Evolutionary conservation across 1,140 invertebrate genomes (phyloP), one percentile per base, ranked within the genome.

Genomic region (Intoshia linei): DNA sequence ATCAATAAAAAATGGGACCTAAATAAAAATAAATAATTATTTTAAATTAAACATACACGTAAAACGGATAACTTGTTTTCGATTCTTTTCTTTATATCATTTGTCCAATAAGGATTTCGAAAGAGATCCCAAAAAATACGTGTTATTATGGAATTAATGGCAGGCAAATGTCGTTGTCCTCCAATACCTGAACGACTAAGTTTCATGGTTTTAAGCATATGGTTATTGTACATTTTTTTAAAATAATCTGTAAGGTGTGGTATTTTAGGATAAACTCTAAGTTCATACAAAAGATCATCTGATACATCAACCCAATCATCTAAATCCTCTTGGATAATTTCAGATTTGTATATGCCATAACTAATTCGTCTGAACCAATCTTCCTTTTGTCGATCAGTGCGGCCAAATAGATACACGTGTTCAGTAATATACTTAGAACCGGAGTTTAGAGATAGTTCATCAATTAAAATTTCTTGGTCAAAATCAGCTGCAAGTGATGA

Each of bases 1-100:
- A 47, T 79, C 74, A 55, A 84, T 73, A 43, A 81, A 79, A 49
- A 72, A 71, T 4, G 77, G 77, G 29, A 81, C 54, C 63, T 70
- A 34, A 17, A 23, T 35, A 25, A 20, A 54, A 43, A 30, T 27
- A 37, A 39, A 41, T 36, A 34, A 33, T 34, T 25, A 13, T 36
- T 22, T n/a, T 10, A n/a, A 17, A 36, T 14, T 7, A 34, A 13
- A 51, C 53, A 49, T 47, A 65, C 67, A 55, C 71, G 73, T 44
- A 83, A 74, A 38, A 72, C 71, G 42, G 67, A 68, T 1, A 84
- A 56, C 61, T 84, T 84, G 44, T 67, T 68, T 52, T 81, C 74
- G 47, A 83, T 68, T 45, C 72, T 71, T 17, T 73, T 68, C 36
- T 50, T 49, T 4, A 67, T 57, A 44, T 57, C 53, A 23, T 65